These are phyloP conservation scores for Plotosus lineatus DNA, from an alignment of 2,113 vertebrate genomes.

Conservation along the genomic window DNA sequence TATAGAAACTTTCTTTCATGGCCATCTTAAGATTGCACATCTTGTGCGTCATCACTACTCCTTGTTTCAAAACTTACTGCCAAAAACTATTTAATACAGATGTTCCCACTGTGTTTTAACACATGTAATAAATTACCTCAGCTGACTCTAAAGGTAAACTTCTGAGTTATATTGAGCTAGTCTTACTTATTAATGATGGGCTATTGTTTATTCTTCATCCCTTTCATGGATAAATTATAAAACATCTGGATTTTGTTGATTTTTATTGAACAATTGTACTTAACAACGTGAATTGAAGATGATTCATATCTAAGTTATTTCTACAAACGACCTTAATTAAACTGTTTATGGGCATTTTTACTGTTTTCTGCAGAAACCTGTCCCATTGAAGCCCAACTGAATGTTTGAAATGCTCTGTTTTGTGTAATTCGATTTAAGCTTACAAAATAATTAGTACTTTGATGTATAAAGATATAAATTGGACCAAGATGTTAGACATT, in stretches of 20 bases:
- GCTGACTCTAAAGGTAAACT: background rate
- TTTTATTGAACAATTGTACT: background rate
- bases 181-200: background rate
- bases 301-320: background rate
- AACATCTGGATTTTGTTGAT: too few species aligned
- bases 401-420: too few species aligned
- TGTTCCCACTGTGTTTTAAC: constrained; percentile 11
- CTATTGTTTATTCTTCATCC: background rate
- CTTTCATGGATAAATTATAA: background rate
- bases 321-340: background rate
- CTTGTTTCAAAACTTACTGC: background rate
- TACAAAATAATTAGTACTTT: too few species aligned
- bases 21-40: constrained; percentile 3
- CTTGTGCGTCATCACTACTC: background rate
- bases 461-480: too few species aligned
- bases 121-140: background rate
- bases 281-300: background rate
- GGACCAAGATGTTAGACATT: too few species aligned
- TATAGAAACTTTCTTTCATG: background rate
- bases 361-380: too few species aligned
- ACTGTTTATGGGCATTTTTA: background rate
- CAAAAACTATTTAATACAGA: background rate
- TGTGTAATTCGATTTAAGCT: too few species aligned
- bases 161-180: background rate
- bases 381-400: too few species aligned